Base-by-base conservation (phyloP, 64 coral and sea anemone species). In the Stichodactyla mertensii region DNA sequence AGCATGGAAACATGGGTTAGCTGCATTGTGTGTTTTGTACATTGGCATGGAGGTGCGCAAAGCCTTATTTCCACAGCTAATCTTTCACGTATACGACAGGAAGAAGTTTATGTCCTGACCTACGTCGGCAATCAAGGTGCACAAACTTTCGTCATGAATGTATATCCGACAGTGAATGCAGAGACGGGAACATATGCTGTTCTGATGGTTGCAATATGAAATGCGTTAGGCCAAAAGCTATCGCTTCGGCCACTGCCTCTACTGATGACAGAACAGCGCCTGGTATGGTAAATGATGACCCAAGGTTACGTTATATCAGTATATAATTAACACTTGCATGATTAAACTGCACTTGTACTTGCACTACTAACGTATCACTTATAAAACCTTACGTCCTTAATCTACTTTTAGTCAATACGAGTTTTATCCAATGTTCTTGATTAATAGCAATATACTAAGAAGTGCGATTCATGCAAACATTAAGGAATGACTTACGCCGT, bases 191-290 rank as follows among this genome's bases (percentile, higher is more conserved):
- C 6, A 77, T 88, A 24, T 95, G 93, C 45, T 95, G 93, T 52
- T 95, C 93, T 22, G 93, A 95, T 59, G 93, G 93, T 10, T 95
- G 93, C 54, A 88, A 54, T 85, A 84, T 82, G 89, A 88, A 56
- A 55, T 95, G 93, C 16, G 83, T 85, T n/a, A 27, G n/a, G 15
- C 16, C 60, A 10, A 85, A 85, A 62, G 20, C 24, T 27, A 36
- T 5, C 15, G 27, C 83, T 85, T 15, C 55, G 27, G 60, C 83
- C 55, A 54, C 80, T 82, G 10, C 52, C 4, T 10, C 80, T 82
- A 13, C 80, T 74, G 24, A 7, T 74, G 78, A 9, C 36, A 81
- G 19, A 15, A 81, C 36, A 54, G 78, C 53, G 53, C 36, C 78
- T 81, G 78, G 78, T 81, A 81, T 81, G 78, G 78, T 81, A 81